Percentiles rank a stretch among this genome's conserved stretches.
These are phyloP conservation scores for Zaprionus camerounensis DNA, from an alignment of 1,140 invertebrate species.

Conservation along the genomic window DNA sequence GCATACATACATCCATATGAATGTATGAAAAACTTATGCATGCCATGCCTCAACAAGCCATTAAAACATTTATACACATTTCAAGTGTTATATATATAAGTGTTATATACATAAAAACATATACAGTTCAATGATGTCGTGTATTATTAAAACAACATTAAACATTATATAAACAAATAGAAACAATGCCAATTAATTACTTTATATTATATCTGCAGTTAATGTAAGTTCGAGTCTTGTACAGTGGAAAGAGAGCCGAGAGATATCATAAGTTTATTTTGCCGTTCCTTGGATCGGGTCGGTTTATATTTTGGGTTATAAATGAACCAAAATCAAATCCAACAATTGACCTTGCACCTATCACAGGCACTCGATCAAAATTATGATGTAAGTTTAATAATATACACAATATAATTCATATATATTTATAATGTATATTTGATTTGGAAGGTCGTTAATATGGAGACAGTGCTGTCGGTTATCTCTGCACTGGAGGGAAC, in stretches of 20 bases:
- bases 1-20: background rate
- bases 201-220: slow-evolving; percentile 16
- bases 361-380: slow-evolving; percentile 88
- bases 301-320: slow-evolving; percentile 53
- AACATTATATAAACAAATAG: background rate
- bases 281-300: slow-evolving; percentile 47
- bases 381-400: slow-evolving; percentile 87
- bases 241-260: slow-evolving; percentile 5
- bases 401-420: background rate
- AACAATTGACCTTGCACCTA: slow-evolving; percentile 88
- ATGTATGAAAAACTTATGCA: background rate
- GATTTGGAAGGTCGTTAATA: slow-evolving; percentile 93
- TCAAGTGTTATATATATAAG: background rate
- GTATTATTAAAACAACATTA: too few relatives aligned
- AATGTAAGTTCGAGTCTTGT: slow-evolving; percentile 26
- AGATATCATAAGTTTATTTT: slow-evolving; percentile 30
- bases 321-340: slow-evolving; percentile 82
- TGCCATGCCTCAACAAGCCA: background rate
- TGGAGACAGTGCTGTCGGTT: slow-evolving; percentile 95
- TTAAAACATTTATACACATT: background rate
- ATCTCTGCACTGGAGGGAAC: slow-evolving; percentile 96
- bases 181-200: background rate
- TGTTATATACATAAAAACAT: background rate
- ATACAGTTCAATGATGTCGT: too few relatives aligned
- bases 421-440: background rate